Base-by-base conservation (phyloP, 2,888 invertebrate genomes). In the Parnassius orleans region DNA sequence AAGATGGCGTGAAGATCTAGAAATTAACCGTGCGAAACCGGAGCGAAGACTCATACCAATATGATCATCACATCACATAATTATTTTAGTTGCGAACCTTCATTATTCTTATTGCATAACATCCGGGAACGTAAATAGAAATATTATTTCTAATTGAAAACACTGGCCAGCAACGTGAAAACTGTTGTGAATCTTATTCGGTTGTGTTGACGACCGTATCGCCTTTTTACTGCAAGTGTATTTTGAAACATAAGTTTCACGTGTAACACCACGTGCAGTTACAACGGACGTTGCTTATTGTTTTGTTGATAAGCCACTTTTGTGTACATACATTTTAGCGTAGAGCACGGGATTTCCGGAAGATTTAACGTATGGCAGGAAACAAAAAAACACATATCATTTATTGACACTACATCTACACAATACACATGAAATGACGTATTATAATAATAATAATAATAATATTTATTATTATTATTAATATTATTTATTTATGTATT, bases 231-330 rank as follows among this genome's bases (percentile, higher is more conserved):
- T 72, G 72, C 71, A 66, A 68, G 68, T 66, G 70, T 79, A 77
- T 80, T 80, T 79, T 76, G 79, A 78, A 79, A 75, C 71, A 68
- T 58, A 57, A 15, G 42, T 50, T 64, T 71, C 78, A 77, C 78
- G 77, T 77, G 76, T 61, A 52, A 14, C 12, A 15, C 64, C 74
- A 74, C 76, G 75, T 74, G 79, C 68, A 61, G 10, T 33, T 52
- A 55, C 51, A 63, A 57, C 59, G 58, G 59, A 60, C 24, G 57
- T 60, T 48, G 63, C 44, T 63, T 55, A 55, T 53, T 57, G 61
- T 53, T 61, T 50, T 52, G 55, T 56, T 53, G 63, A 64, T 64
- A 64, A 64, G 53, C 56, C 43, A 53, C 44, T 52, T 47, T 41
- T 53, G 33, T 43, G 55, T 44, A 15, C 33, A 19, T 43, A 46